A percentile compares a stretch with the other conserved stretches of the same genome.
phyloP scores from a whole-genome alignment of 2,888 invertebrate genomes.

The Spialia ferax region DNA sequence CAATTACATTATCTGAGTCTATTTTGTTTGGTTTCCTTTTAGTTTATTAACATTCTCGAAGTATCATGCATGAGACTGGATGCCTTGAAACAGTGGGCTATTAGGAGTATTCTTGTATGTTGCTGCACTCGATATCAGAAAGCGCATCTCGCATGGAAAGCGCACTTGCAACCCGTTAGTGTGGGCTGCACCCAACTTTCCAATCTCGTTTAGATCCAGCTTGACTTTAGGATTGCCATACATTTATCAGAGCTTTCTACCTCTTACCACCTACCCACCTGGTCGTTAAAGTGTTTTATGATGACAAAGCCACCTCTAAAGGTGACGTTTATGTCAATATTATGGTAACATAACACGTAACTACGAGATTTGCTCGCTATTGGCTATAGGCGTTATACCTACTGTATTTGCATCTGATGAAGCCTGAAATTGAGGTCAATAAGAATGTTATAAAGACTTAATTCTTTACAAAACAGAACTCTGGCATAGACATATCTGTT shows the following conservation, averaged over 20 bases:
- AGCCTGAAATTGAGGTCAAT: constrained; percentile 3
- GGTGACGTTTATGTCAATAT: constrained; percentile 19
- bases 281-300: constrained; percentile 29
- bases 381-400: too few species aligned
- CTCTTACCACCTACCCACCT: constrained; percentile 34
- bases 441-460: neutral
- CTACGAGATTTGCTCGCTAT: neutral
- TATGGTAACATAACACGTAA: neutral
- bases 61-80: constrained; percentile 19
- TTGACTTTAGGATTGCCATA: constrained; percentile 52
- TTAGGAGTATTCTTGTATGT: constrained; percentile 60
- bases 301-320: constrained; percentile 18
- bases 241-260: constrained; percentile 75
- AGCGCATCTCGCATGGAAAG: constrained; percentile 77
- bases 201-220: constrained; percentile 66
- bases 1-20: constrained; percentile 10
- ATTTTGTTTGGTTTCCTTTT: constrained; percentile 29
- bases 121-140: constrained; percentile 67
- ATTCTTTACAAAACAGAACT: neutral
- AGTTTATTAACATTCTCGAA: constrained; percentile 22
- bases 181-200: constrained; percentile 75
- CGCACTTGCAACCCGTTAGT: constrained; percentile 66
- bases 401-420: neutral
- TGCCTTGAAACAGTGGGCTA: constrained; percentile 36
- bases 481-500: neutral